phyloP scores from a whole-genome alignment of 2,797 vertebrate species.

The Squalus acanthias region DNA sequence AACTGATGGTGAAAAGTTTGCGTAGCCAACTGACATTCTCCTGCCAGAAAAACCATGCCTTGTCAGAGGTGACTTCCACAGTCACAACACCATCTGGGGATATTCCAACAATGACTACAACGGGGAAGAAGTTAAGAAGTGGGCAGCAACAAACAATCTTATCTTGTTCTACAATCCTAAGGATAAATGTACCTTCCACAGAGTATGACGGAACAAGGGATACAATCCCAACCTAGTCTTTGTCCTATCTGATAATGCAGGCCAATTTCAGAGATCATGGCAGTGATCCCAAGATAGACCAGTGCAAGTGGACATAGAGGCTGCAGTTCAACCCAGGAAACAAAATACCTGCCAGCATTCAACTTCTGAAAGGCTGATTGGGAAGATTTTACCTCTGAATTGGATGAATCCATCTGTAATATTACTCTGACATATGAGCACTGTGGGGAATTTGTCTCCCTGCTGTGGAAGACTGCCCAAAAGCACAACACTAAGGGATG shows the following conservation, averaged over 20 bases:
- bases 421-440: not conserved
- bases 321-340: not conserved
- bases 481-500: not conserved
- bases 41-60: not conserved
- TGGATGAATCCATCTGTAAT: not conserved
- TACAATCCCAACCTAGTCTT: not conserved
- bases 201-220: not conserved
- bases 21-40: not conserved
- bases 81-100: not conserved
- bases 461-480: not conserved
- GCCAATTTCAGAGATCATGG: slow-evolving; percentile 21
- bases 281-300: not conserved
- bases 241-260: not conserved
- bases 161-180: not conserved
- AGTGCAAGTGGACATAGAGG: not conserved
- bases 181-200: not conserved
- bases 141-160: not conserved
- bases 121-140: not conserved
- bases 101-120: not conserved
- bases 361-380: not conserved
- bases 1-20: not conserved
- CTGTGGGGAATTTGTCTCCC: not conserved
- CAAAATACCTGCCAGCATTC: not conserved
- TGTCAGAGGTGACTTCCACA: not conserved
- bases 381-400: not conserved